A percentile compares a stretch with the other conserved stretches of the same genome.
phyloP scores from a whole-genome alignment of 2,797 vertebrate species.

The Podargus strigoides region DNA sequence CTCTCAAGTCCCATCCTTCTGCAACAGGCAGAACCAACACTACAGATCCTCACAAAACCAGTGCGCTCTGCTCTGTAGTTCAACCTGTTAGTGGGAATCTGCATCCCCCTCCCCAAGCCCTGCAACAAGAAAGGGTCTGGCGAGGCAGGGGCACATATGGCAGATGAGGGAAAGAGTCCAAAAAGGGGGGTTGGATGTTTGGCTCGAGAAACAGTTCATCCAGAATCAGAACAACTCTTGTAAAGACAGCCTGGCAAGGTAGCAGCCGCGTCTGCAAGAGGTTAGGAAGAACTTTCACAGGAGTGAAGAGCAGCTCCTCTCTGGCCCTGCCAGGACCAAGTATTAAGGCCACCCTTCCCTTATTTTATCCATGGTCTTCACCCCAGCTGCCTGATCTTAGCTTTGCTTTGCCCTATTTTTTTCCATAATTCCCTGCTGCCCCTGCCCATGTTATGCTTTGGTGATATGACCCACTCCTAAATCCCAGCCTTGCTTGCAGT shows the following conservation, averaged over 20 bases:
- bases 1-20: background rate
- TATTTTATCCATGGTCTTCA: background rate
- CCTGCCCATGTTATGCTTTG: background rate
- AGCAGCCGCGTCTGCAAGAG: background rate
- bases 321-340: background rate
- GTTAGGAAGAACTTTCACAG: background rate
- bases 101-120: background rate
- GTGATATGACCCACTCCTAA: background rate
- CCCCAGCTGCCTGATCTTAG: background rate
- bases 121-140: background rate
- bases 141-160: background rate
- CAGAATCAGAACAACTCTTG: background rate
- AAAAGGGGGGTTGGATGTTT: background rate
- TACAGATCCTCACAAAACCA: background rate
- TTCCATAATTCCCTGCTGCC: background rate
- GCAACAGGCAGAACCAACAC: background rate
- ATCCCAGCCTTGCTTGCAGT: background rate
- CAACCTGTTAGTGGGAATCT: background rate
- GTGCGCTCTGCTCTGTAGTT: fast-evolving
- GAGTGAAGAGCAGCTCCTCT: fast-evolving
- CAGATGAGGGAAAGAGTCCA: conserved; percentile 13
- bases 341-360: background rate
- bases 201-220: background rate
- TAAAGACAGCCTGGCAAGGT: background rate
- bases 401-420: background rate